These are phyloP conservation scores for Apodemus speciosus DNA, from an alignment of 2,113 vertebrate genomes.

Conservation along the genomic window DNA sequence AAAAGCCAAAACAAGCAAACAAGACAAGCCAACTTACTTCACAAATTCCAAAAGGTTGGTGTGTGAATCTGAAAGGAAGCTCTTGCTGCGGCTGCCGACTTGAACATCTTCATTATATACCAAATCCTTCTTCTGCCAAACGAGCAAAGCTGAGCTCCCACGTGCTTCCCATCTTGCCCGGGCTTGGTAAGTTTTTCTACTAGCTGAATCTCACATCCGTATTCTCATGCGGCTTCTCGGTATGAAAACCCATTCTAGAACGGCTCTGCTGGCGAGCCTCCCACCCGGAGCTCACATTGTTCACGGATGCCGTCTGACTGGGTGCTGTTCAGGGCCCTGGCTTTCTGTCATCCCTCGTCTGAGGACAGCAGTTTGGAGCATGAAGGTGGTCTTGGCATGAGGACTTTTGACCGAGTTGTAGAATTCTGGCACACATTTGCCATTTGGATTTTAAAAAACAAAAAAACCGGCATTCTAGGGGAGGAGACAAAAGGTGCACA, in stretches of 20 bases:
- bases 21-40: neutral
- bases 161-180: too few relatives aligned
- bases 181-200: too few relatives aligned
- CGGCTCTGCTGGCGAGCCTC: too few relatives aligned
- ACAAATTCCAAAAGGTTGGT: neutral
- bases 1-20: neutral
- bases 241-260: neutral
- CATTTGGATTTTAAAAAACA: neutral
- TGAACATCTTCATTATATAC: neutral
- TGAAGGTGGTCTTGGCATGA: neutral
- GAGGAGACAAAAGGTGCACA: neutral
- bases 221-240: neutral
- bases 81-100: neutral
- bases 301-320: neutral
- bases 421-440: neutral
- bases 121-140: neutral
- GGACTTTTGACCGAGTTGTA: neutral
- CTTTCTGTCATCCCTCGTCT: neutral
- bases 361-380: neutral
- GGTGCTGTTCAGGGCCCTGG: too few relatives aligned
- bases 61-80: neutral
- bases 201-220: neutral
- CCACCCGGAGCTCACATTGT: neutral
- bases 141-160: neutral
- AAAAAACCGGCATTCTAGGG: neutral